Evolutionary conservation across 2,888 invertebrate species (phyloP).

Genomic region (Microplitis deprimator): DNA sequence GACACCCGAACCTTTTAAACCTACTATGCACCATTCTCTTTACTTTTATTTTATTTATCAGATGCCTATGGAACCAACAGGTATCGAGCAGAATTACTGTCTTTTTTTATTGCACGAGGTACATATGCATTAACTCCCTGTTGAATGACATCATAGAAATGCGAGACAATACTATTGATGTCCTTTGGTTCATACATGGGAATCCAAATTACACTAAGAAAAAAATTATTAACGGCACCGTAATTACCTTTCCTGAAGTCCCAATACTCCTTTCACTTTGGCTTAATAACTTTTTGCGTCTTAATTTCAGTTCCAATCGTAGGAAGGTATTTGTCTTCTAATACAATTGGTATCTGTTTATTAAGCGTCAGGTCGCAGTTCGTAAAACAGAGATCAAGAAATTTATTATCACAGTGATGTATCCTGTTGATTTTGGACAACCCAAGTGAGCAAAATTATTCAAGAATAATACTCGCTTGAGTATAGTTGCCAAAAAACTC

Average conservation of each 20-base stretch:
- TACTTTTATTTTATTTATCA: not conserved
- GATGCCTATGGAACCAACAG: not conserved
- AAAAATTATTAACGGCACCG: not conserved
- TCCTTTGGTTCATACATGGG: not conserved
- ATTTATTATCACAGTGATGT: not conserved
- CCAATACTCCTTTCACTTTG: not conserved
- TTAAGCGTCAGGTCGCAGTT: not conserved
- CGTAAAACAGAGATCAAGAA: not conserved
- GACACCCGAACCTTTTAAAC: not conserved
- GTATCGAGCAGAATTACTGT: constrained; percentile 4
- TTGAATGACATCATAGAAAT: not conserved
- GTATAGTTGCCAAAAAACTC: not conserved
- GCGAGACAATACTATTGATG: not conserved
- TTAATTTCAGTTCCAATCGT: not conserved
- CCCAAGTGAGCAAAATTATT: not conserved
- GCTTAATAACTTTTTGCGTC: not conserved
- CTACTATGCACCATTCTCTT: not conserved
- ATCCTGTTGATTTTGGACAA: not conserved
- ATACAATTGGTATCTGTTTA: not conserved
- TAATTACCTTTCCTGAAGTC: not conserved
- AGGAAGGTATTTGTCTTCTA: not conserved
- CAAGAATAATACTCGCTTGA: not conserved
- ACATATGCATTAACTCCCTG: not conserved
- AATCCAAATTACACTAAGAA: not conserved
- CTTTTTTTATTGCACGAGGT: not conserved